Percentiles rank a stretch among this genome's conserved stretches.
Conservation (phyloP, 2,888 invertebrate species). For the Margaritifera margaritifera region DNA sequence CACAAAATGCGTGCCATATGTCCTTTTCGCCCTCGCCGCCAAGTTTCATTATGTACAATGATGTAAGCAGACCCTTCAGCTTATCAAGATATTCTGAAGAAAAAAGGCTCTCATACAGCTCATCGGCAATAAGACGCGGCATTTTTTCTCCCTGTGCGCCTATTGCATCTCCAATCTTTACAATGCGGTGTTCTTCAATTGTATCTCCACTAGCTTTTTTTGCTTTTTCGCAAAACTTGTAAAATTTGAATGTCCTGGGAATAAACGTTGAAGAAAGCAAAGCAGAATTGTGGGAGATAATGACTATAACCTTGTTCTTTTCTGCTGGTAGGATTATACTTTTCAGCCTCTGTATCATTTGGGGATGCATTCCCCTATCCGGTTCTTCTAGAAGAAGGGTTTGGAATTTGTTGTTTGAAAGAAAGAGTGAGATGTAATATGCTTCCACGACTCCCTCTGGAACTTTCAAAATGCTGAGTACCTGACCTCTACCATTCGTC, state of each 20-base stretch:
- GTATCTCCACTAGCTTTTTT: no score
- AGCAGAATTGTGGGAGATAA: not conserved
- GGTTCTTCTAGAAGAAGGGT: conserved; percentile 15
- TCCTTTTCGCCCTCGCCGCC: no score
- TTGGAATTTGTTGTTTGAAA: conserved; percentile 7
- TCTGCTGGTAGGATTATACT: conserved; percentile 6
- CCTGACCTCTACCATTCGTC: no score
- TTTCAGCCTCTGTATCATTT: conserved; percentile 11
- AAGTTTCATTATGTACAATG: no score
- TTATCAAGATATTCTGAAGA: no score
- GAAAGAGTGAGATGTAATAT: conserved; percentile 4
- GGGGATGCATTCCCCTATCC: conserved; percentile 17
- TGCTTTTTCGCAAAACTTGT: not conserved
- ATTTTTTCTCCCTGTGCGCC: not conserved
- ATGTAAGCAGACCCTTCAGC: no score
- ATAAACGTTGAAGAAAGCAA: conserved; percentile 3
- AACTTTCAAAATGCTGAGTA: not conserved
- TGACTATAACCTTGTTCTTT: conserved; percentile 4
- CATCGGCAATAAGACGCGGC: conserved; percentile 1
- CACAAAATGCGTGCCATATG: no score
- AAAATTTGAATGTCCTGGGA: not conserved
- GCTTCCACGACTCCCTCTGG: conserved; percentile 16
- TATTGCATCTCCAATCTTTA: not conserved
- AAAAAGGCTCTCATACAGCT: no score
- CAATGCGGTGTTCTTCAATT: not conserved